These are phyloP conservation scores for Lycocorax pyrrhopterus DNA, from an alignment of 2,113 vertebrate species.

Conservation along the genomic window DNA sequence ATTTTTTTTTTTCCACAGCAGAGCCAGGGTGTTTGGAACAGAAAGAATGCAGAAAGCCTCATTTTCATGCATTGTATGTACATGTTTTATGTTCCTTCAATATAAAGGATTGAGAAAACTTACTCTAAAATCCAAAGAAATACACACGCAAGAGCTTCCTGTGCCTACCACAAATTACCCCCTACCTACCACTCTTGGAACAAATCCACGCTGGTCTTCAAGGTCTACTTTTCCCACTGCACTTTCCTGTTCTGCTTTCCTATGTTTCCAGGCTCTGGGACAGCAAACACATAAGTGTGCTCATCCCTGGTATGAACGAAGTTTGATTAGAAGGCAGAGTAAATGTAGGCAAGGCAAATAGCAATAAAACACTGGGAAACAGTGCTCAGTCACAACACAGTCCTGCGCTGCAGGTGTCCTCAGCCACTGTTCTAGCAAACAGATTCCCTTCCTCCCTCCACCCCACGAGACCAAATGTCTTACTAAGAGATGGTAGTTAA, in stretches of 20 bases:
- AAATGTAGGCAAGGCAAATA: not conserved
- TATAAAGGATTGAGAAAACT: not conserved
- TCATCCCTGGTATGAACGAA: not conserved
- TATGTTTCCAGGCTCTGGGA: not conserved
- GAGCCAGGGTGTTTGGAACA: not conserved
- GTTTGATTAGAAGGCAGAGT: not conserved
- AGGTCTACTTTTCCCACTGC: not conserved
- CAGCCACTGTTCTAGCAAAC: not conserved
- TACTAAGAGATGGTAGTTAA: not conserved
- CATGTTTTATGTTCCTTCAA: not conserved
- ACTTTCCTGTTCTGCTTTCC: not conserved
- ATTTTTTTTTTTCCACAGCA: not conserved
- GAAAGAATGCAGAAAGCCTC: not conserved
- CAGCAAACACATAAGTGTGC: fast-evolving
- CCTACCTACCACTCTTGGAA: not conserved
- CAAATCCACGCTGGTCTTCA: not conserved
- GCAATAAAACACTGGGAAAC: not conserved
- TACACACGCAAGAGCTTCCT: fast-evolving
- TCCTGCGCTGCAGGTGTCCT: not conserved
- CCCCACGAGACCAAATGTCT: not conserved
- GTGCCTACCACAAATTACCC: not conserved
- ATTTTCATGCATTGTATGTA: not conserved
- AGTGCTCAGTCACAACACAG: not conserved
- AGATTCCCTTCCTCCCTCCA: not conserved
- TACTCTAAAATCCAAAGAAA: not conserved